A percentile compares a stretch with the other conserved stretches of the same genome.
These are phyloP conservation scores for Sylvilagus bachmani DNA, from an alignment of 2,113 vertebrate genomes.

Conservation along the genomic window DNA sequence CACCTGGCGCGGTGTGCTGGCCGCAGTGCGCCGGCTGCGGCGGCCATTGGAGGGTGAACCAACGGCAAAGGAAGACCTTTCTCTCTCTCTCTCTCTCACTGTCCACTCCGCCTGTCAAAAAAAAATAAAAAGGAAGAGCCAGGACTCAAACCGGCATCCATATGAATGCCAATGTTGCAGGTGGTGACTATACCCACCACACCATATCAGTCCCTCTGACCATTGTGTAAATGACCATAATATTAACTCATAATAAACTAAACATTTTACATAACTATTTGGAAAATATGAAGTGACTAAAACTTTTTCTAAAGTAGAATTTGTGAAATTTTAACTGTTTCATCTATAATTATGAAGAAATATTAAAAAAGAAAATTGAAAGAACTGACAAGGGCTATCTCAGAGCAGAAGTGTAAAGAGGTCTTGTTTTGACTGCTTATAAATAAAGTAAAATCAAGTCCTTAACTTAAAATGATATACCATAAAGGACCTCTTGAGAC, in stretches of 20 bases:
- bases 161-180: no score
- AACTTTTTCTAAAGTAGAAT: neutral
- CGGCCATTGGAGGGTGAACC: no score
- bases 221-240: no score
- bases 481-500: neutral
- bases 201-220: no score
- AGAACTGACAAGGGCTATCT: neutral
- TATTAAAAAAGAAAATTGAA: conserved; percentile 13
- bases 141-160: no score
- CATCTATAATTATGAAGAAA: neutral
- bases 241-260: neutral
- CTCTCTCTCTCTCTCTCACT: no score
- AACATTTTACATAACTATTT: neutral
- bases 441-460: conserved; percentile 33
- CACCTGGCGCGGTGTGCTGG: no score
- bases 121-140: no score
- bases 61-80: no score
- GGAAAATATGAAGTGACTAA: neutral
- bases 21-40: no score
- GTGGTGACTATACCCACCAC: no score
- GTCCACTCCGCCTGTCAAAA: no score
- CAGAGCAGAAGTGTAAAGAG: neutral
- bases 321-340: neutral
- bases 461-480: conserved; percentile 13
- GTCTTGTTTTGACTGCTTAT: neutral